These are phyloP conservation scores for Sabellastarte sp. DNA, from an alignment of 2,888 invertebrate genomes.

Conservation along the genomic window DNA sequence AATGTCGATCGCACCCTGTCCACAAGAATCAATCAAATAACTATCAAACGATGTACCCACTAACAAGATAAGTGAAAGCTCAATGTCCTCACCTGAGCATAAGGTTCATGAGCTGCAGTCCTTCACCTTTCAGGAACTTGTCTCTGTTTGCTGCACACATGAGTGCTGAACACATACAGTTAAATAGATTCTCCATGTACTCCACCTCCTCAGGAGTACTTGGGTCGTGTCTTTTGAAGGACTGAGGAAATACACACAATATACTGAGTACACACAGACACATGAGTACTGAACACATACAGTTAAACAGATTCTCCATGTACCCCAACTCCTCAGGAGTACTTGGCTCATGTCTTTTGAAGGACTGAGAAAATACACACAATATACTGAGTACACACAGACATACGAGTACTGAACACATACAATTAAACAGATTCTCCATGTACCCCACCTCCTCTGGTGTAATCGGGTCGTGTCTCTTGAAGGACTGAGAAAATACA, in stretches of 20 bases:
- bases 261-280: too few species aligned
- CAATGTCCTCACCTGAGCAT: constrained; percentile 89
- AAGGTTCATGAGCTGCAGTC: constrained; percentile 97
- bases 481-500: too few species aligned
- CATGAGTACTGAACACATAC: constrained; percentile 91
- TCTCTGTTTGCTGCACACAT: constrained; percentile 80
- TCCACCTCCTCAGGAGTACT: constrained; percentile 89
- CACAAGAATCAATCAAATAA: too few species aligned
- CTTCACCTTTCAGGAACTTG: constrained; percentile 92
- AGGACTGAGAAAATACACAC: too few species aligned
- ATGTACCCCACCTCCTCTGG: constrained; percentile 96
- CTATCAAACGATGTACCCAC: too few species aligned
- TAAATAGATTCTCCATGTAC: constrained; percentile 98
- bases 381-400: too few species aligned
- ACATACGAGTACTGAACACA: constrained; percentile 88
- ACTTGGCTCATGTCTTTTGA: constrained; percentile 89
- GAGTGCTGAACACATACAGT: constrained; percentile 89
- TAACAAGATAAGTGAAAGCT: too few species aligned
- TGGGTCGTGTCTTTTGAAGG: constrained; percentile 93
- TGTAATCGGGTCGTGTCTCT: constrained; percentile 86
- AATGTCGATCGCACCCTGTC: too few species aligned
- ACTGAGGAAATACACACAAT: too few species aligned
- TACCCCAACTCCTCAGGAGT: constrained; percentile 93
- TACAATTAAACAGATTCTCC: constrained; percentile 96
- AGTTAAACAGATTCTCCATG: constrained; percentile 98